These are phyloP conservation scores for Chalcis sispes DNA, from an alignment of 2,888 invertebrate species.

Conservation along the genomic window DNA sequence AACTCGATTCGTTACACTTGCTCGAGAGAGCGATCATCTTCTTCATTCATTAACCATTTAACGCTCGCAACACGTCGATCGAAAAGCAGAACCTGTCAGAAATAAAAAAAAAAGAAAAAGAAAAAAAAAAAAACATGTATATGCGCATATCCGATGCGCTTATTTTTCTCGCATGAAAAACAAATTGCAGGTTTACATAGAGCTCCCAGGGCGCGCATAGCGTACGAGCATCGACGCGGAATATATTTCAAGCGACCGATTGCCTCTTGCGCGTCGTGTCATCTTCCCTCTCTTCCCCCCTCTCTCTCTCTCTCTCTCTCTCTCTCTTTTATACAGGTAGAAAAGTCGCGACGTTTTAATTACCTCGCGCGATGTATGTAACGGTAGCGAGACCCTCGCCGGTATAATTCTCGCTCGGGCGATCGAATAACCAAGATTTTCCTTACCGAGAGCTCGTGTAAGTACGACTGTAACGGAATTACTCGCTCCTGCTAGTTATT, in stretches of 20 bases:
- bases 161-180: neutral
- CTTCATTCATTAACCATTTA: constrained; percentile 14
- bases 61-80: constrained; percentile 41
- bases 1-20: too few species aligned
- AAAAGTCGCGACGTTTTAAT: constrained; percentile 65
- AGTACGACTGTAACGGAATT: neutral
- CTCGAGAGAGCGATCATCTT: too few species aligned
- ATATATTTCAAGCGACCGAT: neutral
- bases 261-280: constrained; percentile 56
- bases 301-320: too few species aligned
- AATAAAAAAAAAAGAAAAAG: too few species aligned
- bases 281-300: constrained; percentile 35
- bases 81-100: too few species aligned
- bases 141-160: too few species aligned
- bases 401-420: constrained; percentile 56
- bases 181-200: constrained; percentile 39
- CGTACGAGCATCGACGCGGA: constrained; percentile 41
- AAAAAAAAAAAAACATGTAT: too few species aligned
- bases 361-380: constrained; percentile 60
- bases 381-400: constrained; percentile 53
- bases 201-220: too few species aligned
- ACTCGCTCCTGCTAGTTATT: neutral
- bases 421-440: constrained; percentile 7
- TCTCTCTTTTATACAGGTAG: too few species aligned
- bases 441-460: neutral